Evolutionary conservation across 1,140 invertebrate species (phyloP).

Genomic region (Zaprionus africanus): DNA sequence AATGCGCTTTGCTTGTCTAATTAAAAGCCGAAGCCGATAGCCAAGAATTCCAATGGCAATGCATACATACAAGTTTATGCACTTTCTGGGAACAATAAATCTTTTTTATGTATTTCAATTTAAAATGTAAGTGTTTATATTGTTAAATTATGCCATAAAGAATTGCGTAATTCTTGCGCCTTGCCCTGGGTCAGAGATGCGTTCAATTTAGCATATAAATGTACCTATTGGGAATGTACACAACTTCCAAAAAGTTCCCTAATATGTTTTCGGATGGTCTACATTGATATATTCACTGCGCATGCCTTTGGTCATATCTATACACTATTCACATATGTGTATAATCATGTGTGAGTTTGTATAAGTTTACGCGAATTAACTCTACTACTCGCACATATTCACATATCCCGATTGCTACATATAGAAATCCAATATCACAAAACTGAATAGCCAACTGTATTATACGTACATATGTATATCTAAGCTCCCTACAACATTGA

Average conservation of each 20-base stretch:
- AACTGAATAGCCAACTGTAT: too few relatives aligned
- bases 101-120: background rate
- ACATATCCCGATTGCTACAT: too few relatives aligned
- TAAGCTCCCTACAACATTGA: too few relatives aligned
- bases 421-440: too few relatives aligned
- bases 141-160: background rate
- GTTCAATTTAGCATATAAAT: background rate
- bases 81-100: background rate
- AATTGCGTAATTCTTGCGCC: background rate
- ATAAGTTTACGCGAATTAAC: background rate
- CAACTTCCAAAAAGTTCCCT: background rate
- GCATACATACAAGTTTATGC: background rate
- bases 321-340: background rate
- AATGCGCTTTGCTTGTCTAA: background rate
- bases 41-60: conserved; percentile 6
- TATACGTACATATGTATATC: too few relatives aligned
- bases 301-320: background rate
- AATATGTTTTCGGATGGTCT: background rate
- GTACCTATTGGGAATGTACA: background rate
- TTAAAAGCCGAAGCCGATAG: background rate
- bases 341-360: background rate
- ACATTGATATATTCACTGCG: background rate
- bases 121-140: conserved; percentile 2
- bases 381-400: too few relatives aligned
- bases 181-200: background rate